A percentile compares a stretch with the other conserved stretches of the same genome.
Conservation (phyloP, 2,113 vertebrate species). For the Cryptotis parvus region DNA sequence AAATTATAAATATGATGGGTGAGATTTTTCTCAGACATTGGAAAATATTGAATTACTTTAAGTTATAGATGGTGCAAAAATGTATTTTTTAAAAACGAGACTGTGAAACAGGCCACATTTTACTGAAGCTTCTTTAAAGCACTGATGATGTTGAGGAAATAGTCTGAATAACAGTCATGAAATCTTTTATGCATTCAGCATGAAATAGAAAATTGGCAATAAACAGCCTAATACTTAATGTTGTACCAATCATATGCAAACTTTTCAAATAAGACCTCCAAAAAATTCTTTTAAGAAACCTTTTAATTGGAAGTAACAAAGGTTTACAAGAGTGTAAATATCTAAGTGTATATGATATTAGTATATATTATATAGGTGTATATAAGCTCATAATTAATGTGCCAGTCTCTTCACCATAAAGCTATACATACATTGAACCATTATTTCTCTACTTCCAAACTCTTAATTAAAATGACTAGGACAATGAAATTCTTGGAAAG, state of each 20-base stretch:
- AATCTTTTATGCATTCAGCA: neutral
- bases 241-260: neutral
- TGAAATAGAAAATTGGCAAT: neutral
- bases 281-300: neutral
- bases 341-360: too few species aligned
- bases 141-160: neutral
- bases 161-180: slow-evolving; percentile 16
- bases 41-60: slow-evolving; percentile 68
- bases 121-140: neutral
- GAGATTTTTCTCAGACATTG: slow-evolving; percentile 58
- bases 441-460: neutral
- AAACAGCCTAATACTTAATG: neutral
- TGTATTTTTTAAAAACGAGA: neutral
- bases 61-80: slow-evolving; percentile 41
- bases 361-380: too few species aligned
- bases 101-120: slow-evolving; percentile 36
- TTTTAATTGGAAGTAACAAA: too few species aligned
- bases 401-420: too few species aligned
- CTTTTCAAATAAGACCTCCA: neutral
- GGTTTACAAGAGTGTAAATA: too few species aligned
- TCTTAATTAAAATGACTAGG: neutral
- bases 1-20: slow-evolving; percentile 49
- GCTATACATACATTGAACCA: neutral
- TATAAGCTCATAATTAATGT: too few species aligned
- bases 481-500: neutral